phyloP scores from a whole-genome alignment of 1,140 invertebrate species.

The Megathymus violae region DNA sequence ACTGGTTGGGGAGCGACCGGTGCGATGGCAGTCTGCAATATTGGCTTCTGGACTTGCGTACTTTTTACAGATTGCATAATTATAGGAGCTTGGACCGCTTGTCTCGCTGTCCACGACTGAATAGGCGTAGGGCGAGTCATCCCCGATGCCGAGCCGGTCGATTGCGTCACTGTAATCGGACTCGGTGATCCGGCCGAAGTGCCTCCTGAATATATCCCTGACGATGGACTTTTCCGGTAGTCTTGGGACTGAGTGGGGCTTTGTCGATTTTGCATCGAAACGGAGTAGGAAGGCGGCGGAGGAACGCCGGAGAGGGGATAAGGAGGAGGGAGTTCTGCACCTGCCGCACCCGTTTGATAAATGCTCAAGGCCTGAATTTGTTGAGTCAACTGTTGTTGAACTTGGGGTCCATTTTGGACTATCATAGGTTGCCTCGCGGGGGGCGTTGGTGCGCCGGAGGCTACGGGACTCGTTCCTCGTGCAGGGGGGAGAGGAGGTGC shows the following conservation, averaged over 20 bases:
- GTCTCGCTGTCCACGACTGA: constrained; percentile 90
- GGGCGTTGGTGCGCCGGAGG: constrained; percentile 69
- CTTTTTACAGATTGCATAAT: constrained; percentile 98
- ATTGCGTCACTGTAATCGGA: constrained; percentile 89
- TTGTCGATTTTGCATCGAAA: constrained; percentile 93
- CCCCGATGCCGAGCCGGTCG: constrained; percentile 83
- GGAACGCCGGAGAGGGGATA: constrained; percentile 88
- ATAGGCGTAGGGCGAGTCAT: constrained; percentile 90
- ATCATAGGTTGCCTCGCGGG: constrained; percentile 89
- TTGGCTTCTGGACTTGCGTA: constrained; percentile 96
- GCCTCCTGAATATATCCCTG: constrained; percentile 91
- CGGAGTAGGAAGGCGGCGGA: constrained; percentile 92
- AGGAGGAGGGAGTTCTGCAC: constrained; percentile 90
- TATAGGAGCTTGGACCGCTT: constrained; percentile 94
- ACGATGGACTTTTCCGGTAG: constrained; percentile 90
- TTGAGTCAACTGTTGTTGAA: constrained; percentile 92
- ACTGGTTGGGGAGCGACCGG: constrained; percentile 89
- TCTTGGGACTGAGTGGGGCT: constrained; percentile 93
- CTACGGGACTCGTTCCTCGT: constrained; percentile 91
- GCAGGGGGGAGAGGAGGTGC: constrained; percentile 86
- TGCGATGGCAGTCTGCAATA: constrained; percentile 96
- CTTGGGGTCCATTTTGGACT: constrained; percentile 91
- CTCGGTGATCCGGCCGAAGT: constrained; percentile 92
- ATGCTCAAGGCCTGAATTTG: constrained; percentile 94
- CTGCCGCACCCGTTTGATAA: constrained; percentile 87